Conservation (phyloP, 2,797 vertebrate genomes). For the Ptychobarbus kaznakovi region DNA sequence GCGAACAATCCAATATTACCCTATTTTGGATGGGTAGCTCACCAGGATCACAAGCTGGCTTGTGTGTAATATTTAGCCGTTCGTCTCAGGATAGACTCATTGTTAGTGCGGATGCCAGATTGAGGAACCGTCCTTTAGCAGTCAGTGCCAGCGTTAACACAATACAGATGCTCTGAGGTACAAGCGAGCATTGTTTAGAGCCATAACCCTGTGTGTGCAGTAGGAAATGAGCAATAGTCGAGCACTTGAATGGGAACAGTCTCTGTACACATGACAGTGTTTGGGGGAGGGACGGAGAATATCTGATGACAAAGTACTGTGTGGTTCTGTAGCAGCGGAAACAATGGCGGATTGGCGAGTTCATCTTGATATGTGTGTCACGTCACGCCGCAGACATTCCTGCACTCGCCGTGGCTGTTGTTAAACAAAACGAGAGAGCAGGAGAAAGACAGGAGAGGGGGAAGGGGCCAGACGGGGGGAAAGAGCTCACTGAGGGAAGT, state of each 20-base stretch:
- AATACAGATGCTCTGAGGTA: conserved; percentile 11
- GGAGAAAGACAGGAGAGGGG: not conserved
- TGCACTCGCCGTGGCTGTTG: conserved; percentile 69
- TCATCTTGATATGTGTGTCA: conserved; percentile 72
- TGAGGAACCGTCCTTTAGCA: conserved; percentile 14
- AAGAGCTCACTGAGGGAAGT: conserved; percentile 41
- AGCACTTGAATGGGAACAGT: conserved; percentile 27
- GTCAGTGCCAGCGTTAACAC: conserved; percentile 5
- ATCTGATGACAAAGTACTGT: conserved; percentile 54
- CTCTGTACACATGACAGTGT: conserved; percentile 29
- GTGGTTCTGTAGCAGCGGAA: conserved; percentile 42
- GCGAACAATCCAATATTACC: not conserved
- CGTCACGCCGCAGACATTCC: conserved; percentile 74
- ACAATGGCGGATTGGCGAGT: conserved; percentile 61
- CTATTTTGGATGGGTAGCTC: not conserved
- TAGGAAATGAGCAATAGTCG: conserved; percentile 54
- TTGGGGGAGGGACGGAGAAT: conserved; percentile 34
- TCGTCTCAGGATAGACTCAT: not conserved
- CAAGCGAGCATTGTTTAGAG: conserved; percentile 30
- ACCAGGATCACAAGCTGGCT: not conserved
- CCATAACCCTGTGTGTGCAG: conserved; percentile 13
- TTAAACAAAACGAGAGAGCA: conserved; percentile 67
- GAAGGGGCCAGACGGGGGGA: conserved; percentile 24
- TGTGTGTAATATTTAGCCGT: not conserved
- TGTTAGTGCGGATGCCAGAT: not conserved